Conservation (phyloP, 1,140 invertebrate genomes). For the Musca vetustissima region DNA sequence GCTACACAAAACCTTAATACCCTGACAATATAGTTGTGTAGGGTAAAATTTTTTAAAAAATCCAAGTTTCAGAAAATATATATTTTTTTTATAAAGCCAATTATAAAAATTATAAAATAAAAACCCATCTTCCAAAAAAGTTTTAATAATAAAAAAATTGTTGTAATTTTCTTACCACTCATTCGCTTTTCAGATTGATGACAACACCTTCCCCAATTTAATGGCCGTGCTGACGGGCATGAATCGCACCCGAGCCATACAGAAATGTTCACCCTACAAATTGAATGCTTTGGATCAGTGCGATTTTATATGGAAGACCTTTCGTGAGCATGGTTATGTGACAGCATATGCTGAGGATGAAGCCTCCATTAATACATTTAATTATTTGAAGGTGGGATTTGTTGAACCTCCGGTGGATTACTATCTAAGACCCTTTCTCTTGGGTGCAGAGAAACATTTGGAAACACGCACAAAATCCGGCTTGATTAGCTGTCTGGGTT, state of each 20-base stretch:
- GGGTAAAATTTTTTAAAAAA: too few relatives aligned
- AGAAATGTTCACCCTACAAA: constrained; percentile 58
- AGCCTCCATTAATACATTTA: constrained; percentile 75
- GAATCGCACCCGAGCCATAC: constrained; percentile 56
- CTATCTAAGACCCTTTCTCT: constrained; percentile 75
- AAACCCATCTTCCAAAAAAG: too few relatives aligned
- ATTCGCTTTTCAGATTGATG: constrained; percentile 60
- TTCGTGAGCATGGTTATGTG: constrained; percentile 68
- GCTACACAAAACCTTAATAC: too few relatives aligned
- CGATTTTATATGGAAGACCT: constrained; percentile 79
- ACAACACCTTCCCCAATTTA: constrained; percentile 82
- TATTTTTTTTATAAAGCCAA: too few relatives aligned
- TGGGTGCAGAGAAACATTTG: constrained; percentile 63
- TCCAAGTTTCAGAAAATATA: too few relatives aligned
- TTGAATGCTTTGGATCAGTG: constrained; percentile 63
- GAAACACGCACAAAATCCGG: constrained; percentile 52
- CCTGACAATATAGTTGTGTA: too few relatives aligned
- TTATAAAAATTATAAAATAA: too few relatives aligned
- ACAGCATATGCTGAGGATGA: constrained; percentile 82
- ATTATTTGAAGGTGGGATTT: constrained; percentile 80
- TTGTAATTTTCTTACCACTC: too few relatives aligned
- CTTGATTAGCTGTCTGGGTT: constrained; percentile 62
- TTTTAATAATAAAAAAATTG: too few relatives aligned
- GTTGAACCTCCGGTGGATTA: constrained; percentile 77
- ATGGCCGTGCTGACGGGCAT: constrained; percentile 75